Evolutionary conservation across 2,888 invertebrate genomes (phyloP).

Genomic region (Ochlodes sylvanus): DNA sequence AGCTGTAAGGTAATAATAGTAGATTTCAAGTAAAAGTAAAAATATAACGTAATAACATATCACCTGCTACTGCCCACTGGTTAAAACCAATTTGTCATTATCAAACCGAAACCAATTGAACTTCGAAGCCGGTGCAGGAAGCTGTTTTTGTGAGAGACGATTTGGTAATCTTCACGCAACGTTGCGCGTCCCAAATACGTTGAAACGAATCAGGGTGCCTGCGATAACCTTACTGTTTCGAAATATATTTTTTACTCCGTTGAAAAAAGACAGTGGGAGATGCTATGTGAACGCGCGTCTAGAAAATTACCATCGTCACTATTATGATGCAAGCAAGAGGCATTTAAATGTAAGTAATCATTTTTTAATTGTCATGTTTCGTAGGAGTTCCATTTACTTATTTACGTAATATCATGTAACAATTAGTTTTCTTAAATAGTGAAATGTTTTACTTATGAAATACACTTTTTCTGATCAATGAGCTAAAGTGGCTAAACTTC

Average conservation of each 20-base stretch:
- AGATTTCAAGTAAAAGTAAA: no score
- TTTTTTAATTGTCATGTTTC: neutral
- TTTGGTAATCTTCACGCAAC: slow-evolving; percentile 6
- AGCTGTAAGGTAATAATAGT: no score
- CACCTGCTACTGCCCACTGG: neutral
- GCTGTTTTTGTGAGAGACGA: neutral
- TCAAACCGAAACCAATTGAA: slow-evolving; percentile 17
- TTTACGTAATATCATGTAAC: no score
- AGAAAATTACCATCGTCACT: neutral
- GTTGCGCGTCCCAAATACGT: neutral
- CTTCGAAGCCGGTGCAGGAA: neutral
- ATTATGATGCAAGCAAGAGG: neutral
- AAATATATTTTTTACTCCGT: neutral
- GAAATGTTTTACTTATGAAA: no score
- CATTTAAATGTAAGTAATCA: neutral
- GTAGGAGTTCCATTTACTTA: no score
- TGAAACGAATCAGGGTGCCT: slow-evolving; percentile 1
- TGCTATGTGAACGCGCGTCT: neutral
- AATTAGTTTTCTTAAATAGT: no score
- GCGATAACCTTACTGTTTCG: slow-evolving; percentile 4
- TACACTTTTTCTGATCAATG: no score
- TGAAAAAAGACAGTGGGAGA: neutral
- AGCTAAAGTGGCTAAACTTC: no score
- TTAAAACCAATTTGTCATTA: slow-evolving; percentile 2
- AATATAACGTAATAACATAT: no score